These are phyloP conservation scores for Pocillopora grandis DNA, from an alignment of 92 coral and sea anemone genomes.

Conservation along the genomic window DNA sequence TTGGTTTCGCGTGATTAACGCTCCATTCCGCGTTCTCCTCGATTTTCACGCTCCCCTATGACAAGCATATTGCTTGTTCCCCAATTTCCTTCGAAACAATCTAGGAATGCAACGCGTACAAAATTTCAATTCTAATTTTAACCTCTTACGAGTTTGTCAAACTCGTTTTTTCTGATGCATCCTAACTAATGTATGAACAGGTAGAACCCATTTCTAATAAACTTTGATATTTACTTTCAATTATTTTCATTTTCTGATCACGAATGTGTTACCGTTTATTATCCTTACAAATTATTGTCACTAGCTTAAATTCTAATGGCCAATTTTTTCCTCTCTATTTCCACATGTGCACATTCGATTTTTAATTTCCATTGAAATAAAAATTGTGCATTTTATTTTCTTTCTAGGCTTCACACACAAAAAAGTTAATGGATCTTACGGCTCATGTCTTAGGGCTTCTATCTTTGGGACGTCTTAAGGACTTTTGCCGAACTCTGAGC, in stretches of 20 bases:
- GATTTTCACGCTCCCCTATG: no score
- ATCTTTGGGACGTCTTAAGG: slow-evolving; percentile 60
- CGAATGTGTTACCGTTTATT: no score
- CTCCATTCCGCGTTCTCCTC: no score
- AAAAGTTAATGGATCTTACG: neutral
- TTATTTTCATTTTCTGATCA: neutral
- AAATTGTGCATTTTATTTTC: neutral
- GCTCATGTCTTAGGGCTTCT: slow-evolving; percentile 9
- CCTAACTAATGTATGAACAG: neutral
- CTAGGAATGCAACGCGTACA: slow-evolving; percentile 12
- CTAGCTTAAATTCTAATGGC: neutral
- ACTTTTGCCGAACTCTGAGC: slow-evolving; percentile 57
- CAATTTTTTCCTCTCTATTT: neutral
- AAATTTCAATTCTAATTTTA: neutral
- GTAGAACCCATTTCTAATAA: neutral
- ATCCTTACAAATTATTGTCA: no score
- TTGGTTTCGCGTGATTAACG: no score
- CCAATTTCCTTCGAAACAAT: neutral
- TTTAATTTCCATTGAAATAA: neutral
- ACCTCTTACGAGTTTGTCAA: neutral
- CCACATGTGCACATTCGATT: neutral
- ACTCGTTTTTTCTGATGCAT: neutral
- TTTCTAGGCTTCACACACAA: slow-evolving; percentile 1
- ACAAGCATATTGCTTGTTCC: no score
- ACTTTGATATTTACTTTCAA: neutral